A percentile compares a stretch with the other conserved stretches of the same genome.
These are phyloP conservation scores for Pterophyllum scalare DNA, from an alignment of 2,113 vertebrate genomes.

Conservation along the genomic window DNA sequence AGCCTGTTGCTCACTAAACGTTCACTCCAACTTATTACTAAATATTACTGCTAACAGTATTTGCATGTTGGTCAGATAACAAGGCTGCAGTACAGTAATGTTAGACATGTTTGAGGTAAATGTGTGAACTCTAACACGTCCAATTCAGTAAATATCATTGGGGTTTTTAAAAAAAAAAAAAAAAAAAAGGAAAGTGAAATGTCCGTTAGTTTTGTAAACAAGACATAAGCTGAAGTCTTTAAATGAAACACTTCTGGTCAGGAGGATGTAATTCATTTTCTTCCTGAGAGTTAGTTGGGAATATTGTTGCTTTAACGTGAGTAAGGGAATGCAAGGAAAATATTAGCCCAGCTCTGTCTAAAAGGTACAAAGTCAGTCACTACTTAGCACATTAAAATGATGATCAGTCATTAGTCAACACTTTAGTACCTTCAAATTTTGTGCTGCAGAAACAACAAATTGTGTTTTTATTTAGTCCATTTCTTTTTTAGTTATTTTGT, in stretches of 20 bases:
- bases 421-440: background rate
- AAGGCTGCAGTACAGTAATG: background rate
- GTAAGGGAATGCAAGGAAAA: background rate
- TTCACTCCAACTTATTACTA: background rate
- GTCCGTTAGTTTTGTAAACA: background rate
- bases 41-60: background rate
- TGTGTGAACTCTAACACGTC: background rate
- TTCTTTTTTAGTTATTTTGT: background rate
- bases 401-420: background rate
- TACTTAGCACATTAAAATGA: background rate
- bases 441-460: background rate
- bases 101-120: background rate
- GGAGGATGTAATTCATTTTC: background rate
- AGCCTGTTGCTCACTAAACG: slow-evolving; percentile 32
- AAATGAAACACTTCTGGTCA: background rate
- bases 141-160: background rate
- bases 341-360: background rate
- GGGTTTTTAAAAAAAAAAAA: background rate
- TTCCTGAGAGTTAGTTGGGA: background rate
- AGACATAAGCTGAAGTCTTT: slow-evolving; percentile 2
- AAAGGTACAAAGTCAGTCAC: background rate
- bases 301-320: background rate
- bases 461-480: background rate
- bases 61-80: background rate
- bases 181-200: background rate